Base-by-base conservation (phyloP, 2,888 invertebrate genomes). In the Rutpela maculata region DNA sequence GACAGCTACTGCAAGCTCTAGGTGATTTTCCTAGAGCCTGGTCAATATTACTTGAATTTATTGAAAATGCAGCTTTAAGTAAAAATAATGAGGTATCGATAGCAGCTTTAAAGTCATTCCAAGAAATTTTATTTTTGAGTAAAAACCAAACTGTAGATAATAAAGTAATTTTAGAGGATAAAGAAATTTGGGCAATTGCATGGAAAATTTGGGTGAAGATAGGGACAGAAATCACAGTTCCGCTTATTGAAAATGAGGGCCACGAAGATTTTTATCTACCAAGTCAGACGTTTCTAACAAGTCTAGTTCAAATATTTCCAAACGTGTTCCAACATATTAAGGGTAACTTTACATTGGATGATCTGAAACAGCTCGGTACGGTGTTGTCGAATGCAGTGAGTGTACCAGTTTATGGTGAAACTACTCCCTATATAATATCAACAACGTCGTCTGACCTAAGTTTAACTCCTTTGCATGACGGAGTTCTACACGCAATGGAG, bases 61-160 rank as follows among this genome's bases (percentile, higher is more conserved):
- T 99, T 86, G 97, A 98, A 85, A 96, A 96, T 89, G 95, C 97
- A 17, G 98, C 99, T 0, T 91, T 97, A 66, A 95, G 96, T 86
- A 96, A 95, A 89, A 99, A 98, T 89, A 97, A 97, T 76, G 99
- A 99, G 92, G 97, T 97, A 1, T 98, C 99, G 0, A 92, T 99
- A 84, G 98, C 99, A 1, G 98, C 99, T 0, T 90, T 99, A 9
- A 98, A 99, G 90, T 98, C 98, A 15, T 97, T 99, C 90, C 99
- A 99, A 91, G 99, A 99, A 90, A 96, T 99, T 83, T 92, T 99
- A 83, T 94, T 95, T 84, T 87, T 91, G 63, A 93, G 93, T 84
- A 94, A 93, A 86, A 87, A 88, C 69, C 91, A 90, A 82, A 83
- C 70, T 68, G 74, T 78, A 43, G 89, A 92, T 76, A 89, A 88